Evolutionary conservation across 1,140 invertebrate species (phyloP).

Genomic region (Papilio machaon): DNA sequence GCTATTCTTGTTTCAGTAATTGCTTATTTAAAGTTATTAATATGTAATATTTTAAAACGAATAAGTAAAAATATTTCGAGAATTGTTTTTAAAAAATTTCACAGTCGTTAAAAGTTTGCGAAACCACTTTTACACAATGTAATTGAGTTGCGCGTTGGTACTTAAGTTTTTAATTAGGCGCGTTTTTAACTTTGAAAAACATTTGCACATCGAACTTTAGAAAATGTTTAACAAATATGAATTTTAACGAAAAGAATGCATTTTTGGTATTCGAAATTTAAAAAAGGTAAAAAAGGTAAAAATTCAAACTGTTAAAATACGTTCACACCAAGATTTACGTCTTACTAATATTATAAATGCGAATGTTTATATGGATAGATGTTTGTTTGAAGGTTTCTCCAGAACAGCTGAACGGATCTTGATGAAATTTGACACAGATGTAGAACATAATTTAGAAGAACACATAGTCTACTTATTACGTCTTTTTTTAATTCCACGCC

Average conservation of each 20-base stretch:
- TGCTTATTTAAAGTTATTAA: not conserved
- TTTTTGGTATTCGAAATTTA: not conserved
- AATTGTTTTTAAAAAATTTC: not conserved
- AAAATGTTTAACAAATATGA: not conserved
- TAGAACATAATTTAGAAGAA: no score
- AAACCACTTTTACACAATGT: slow-evolving; percentile 19
- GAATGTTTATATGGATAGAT: no score
- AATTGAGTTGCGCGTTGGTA: not conserved
- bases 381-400: no score
- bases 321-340: no score
- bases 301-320: no score
- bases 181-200: not conserved
- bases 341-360: no score
- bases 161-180: slow-evolving; percentile 10
- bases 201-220: not conserved
- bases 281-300: no score
- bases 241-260: not conserved
- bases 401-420: no score
- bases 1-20: no score
- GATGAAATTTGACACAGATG: no score
- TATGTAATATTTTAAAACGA: not conserved
- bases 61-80: not conserved
- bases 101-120: slow-evolving; percentile 6
- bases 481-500: no score
- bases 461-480: no score